Evolutionary conservation across 2,797 vertebrate species (phyloP).

Genomic region (Gymnoscopelus microlampas): DNA sequence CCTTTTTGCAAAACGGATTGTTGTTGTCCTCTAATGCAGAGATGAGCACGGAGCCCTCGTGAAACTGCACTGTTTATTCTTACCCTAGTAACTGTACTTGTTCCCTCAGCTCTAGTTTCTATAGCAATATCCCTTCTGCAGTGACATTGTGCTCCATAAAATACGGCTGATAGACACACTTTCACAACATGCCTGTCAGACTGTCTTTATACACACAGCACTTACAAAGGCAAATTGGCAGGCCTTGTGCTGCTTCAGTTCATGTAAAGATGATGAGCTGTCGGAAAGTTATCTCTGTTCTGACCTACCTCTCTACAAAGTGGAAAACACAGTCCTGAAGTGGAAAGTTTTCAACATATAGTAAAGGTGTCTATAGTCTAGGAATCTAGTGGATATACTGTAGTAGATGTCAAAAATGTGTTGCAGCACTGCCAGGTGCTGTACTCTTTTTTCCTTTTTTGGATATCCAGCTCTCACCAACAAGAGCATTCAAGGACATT

Average conservation of each 20-base stretch:
- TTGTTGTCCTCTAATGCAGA: constrained; percentile 1
- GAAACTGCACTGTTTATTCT: constrained; percentile 46
- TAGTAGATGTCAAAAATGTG: background rate
- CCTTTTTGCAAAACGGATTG: background rate
- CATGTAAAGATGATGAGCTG: constrained; percentile 47
- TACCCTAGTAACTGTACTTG: constrained; percentile 53
- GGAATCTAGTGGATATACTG: no score
- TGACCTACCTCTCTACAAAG: constrained; percentile 20
- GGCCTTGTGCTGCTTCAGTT: constrained; percentile 37
- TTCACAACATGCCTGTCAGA: constrained; percentile 49
- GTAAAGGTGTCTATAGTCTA: no score
- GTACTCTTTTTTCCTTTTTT: constrained; percentile 7
- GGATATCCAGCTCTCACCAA: constrained; percentile 25
- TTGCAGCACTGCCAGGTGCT: constrained; percentile 9
- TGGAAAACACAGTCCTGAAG: no score
- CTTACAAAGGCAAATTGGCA: constrained; percentile 48
- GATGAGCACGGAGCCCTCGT: constrained; percentile 44
- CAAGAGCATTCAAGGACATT: constrained; percentile 17
- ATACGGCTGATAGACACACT: constrained; percentile 58
- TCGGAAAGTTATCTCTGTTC: constrained; percentile 33
- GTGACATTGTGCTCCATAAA: constrained; percentile 60
- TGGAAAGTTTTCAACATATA: no score
- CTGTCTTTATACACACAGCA: constrained; percentile 45
- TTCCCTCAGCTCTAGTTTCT: constrained; percentile 57
- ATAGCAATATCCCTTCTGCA: constrained; percentile 57